Percentiles rank a stretch among this genome's conserved stretches.
These are phyloP conservation scores for Rhogogaster chlorosoma DNA, from an alignment of 2,888 invertebrate genomes.

Conservation along the genomic window DNA sequence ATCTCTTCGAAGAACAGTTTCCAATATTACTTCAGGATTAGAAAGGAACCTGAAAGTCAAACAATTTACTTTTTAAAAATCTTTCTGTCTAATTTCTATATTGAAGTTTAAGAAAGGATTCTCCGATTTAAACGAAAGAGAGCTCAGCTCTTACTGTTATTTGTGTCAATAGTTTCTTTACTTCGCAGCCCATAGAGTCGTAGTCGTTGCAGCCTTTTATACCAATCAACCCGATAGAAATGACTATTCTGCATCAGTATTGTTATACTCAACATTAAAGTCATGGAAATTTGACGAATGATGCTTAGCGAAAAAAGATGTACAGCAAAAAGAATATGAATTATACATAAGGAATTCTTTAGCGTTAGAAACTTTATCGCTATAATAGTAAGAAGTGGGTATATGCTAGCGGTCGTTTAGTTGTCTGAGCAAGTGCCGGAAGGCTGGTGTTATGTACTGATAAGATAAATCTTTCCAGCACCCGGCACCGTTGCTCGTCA, in stretches of 20 bases:
- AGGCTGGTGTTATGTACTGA: slow-evolving; percentile 13
- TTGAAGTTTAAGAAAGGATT: not conserved
- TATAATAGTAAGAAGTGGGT: not conserved
- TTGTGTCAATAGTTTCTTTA: slow-evolving; percentile 11
- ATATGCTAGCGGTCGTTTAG: not conserved
- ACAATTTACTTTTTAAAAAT: too few relatives aligned
- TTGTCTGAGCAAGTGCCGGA: not conserved
- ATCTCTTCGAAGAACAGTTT: not conserved
- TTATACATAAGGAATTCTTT: not conserved
- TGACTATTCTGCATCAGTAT: not conserved
- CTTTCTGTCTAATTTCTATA: too few relatives aligned
- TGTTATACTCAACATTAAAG: not conserved
- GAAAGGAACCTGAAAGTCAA: not conserved
- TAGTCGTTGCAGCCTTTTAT: not conserved
- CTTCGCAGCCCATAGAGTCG: not conserved
- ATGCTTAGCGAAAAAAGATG: too few relatives aligned
- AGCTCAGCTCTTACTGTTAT: not conserved
- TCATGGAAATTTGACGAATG: not conserved
- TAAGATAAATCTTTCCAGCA: not conserved
- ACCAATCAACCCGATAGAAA: not conserved
- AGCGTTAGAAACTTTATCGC: not conserved
- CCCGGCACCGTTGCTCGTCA: not conserved
- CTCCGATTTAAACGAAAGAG: too few relatives aligned
- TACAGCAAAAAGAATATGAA: not conserved
- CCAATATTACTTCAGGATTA: not conserved